phyloP scores from a whole-genome alignment of 2,113 vertebrate species.

The Etheostoma cragini region DNA sequence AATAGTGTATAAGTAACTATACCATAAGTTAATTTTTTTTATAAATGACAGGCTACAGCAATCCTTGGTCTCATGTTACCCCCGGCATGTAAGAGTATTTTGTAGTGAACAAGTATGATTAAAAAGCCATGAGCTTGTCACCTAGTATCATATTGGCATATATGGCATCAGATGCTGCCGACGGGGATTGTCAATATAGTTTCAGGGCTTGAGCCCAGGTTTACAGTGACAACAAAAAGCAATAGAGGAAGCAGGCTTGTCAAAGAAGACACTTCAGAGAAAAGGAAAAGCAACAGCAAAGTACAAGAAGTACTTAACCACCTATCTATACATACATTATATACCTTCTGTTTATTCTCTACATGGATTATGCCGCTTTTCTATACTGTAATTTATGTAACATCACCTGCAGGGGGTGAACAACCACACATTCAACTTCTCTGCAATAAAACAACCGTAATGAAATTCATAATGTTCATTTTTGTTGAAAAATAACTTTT shows the following conservation, averaged over 20 bases:
- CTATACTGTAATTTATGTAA: neutral
- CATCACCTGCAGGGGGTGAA: neutral
- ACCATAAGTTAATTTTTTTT: neutral
- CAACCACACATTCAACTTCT: neutral
- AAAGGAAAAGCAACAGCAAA: too few relatives aligned
- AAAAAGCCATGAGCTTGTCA: neutral
- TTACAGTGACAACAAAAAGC: conserved; percentile 4
- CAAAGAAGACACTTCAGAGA: neutral
- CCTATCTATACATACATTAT: neutral
- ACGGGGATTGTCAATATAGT: conserved; percentile 13
- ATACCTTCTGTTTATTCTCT: neutral
- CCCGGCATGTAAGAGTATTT: neutral
- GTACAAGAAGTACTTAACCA: neutral
- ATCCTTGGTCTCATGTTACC: neutral
- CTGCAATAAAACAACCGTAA: neutral
- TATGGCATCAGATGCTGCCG: neutral
- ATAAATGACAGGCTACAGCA: neutral
- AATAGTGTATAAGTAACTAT: neutral
- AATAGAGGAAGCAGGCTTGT: neutral
- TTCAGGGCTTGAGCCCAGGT: conserved; percentile 5
- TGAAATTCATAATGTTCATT: neutral
- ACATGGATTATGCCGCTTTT: neutral
- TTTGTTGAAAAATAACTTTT: neutral
- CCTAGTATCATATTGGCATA: neutral
- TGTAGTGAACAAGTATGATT: neutral